These are phyloP conservation scores for Pristionchus japonicus DNA, from an alignment of 2,888 invertebrate species.

Conservation along the genomic window DNA sequence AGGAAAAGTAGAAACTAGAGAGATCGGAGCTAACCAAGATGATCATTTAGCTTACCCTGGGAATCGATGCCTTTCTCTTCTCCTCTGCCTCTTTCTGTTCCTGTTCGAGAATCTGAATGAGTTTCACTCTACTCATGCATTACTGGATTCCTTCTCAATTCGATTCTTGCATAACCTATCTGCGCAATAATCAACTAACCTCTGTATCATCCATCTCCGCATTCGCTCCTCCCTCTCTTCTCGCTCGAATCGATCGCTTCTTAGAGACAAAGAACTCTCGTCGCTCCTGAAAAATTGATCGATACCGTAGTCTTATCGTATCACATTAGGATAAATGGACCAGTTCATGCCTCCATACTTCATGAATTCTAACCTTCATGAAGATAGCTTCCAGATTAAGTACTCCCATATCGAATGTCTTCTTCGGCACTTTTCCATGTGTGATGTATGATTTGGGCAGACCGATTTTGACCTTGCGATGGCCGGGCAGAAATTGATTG, in stretches of 20 bases:
- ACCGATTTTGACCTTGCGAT: slow-evolving; percentile 60
- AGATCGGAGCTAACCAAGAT: too few relatives aligned
- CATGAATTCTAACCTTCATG: slow-evolving; percentile 47
- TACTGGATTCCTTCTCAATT: background rate
- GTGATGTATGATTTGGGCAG: slow-evolving; percentile 64
- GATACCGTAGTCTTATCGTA: too few relatives aligned
- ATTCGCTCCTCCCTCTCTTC: slow-evolving; percentile 42
- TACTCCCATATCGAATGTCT: slow-evolving; percentile 62
- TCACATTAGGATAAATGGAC: too few relatives aligned
- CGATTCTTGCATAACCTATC: background rate
- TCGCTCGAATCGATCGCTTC: slow-evolving; percentile 7
- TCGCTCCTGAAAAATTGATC: slow-evolving; percentile 50
- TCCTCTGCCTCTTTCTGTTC: background rate
- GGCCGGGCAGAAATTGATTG: slow-evolving; percentile 59
- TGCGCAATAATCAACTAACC: background rate
- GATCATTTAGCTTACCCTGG: too few relatives aligned
- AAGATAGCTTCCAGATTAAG: slow-evolving; percentile 64
- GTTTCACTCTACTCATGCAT: background rate
- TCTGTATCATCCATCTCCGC: slow-evolving; percentile 15
- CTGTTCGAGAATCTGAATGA: background rate
- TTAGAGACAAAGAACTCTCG: slow-evolving; percentile 56
- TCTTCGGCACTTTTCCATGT: slow-evolving; percentile 61
- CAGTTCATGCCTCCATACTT: too few relatives aligned
- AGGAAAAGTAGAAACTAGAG: too few relatives aligned
- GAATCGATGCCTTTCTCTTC: background rate